Percentiles rank a stretch among this genome's conserved stretches.
Evolutionary conservation across 2,888 invertebrate genomes (phyloP).

Genomic region (Galerucella calmariensis): DNA sequence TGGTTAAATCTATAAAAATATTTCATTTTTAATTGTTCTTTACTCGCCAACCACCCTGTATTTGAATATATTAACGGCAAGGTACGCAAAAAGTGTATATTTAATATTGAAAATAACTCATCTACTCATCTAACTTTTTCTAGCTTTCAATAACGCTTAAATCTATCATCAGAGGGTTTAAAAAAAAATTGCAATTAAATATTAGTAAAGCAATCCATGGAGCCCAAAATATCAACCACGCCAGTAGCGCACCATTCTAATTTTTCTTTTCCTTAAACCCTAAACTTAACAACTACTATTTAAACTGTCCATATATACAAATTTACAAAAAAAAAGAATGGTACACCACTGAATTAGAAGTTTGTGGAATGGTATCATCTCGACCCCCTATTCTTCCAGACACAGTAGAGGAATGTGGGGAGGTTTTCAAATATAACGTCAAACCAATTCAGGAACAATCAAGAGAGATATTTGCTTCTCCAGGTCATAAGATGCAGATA

Average conservation of each 20-base stretch:
- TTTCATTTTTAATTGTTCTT: not conserved
- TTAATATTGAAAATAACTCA: conserved; percentile 60
- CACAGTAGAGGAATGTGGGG: conserved; percentile 52
- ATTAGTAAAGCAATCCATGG: conserved; percentile 42
- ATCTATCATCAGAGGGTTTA: conserved; percentile 59
- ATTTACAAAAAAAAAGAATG: conserved; percentile 42
- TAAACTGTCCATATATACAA: conserved; percentile 61
- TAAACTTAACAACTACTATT: conserved; percentile 45
- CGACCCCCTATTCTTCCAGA: conserved; percentile 50
- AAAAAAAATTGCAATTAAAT: conserved; percentile 21
- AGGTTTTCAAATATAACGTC: conserved; percentile 40
- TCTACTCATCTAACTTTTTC: conserved; percentile 50
- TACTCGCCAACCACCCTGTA: conserved; percentile 13
- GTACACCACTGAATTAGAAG: conserved; percentile 40
- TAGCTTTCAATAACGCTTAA: conserved; percentile 40
- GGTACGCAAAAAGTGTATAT: conserved; percentile 54
- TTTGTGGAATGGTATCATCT: conserved; percentile 41
- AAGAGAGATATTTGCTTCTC: conserved; percentile 56
- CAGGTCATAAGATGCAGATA: conserved; percentile 58
- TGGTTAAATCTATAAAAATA: not conserved
- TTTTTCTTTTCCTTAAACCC: conserved; percentile 18
- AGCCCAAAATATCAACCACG: conserved; percentile 39
- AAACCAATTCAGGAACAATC: conserved; percentile 53
- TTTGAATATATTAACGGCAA: conserved; percentile 47
- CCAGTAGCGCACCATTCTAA: conserved; percentile 37